These are phyloP conservation scores for Trichopoda pennipes DNA, from an alignment of 2,888 invertebrate genomes.

Conservation along the genomic window DNA sequence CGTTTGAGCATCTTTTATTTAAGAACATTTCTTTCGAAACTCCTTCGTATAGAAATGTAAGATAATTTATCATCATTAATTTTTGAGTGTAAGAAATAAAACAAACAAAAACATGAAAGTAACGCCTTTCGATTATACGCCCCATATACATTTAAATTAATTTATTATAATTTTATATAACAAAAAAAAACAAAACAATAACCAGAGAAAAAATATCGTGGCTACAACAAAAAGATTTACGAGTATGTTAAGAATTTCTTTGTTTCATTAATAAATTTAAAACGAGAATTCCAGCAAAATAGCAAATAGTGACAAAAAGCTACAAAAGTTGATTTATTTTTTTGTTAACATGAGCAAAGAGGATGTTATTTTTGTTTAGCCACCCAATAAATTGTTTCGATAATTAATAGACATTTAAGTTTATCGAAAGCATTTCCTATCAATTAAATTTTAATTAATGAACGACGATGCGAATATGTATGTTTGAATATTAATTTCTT, in stretches of 20 bases:
- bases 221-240: background rate
- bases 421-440: background rate
- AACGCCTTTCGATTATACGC: slow-evolving; percentile 20
- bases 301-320: background rate
- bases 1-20: too few species aligned
- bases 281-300: background rate
- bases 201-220: background rate
- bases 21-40: too few species aligned
- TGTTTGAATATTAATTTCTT: background rate
- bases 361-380: background rate
- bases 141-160: slow-evolving; percentile 15
- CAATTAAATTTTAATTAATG: slow-evolving; percentile 32
- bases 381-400: slow-evolving; percentile 23
- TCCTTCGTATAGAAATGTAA: too few species aligned
- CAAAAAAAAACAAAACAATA: background rate
- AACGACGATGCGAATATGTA: background rate
- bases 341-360: background rate
- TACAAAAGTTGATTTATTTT: background rate
- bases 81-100: slow-evolving; percentile 7
- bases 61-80: background rate
- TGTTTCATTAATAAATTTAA: background rate
- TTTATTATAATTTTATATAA: background rate
- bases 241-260: slow-evolving; percentile 11
- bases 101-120: background rate
- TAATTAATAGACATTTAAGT: slow-evolving; percentile 18